Evolutionary conservation across 2,888 invertebrate genomes (phyloP).

Genomic region (Acronicta aceris): DNA sequence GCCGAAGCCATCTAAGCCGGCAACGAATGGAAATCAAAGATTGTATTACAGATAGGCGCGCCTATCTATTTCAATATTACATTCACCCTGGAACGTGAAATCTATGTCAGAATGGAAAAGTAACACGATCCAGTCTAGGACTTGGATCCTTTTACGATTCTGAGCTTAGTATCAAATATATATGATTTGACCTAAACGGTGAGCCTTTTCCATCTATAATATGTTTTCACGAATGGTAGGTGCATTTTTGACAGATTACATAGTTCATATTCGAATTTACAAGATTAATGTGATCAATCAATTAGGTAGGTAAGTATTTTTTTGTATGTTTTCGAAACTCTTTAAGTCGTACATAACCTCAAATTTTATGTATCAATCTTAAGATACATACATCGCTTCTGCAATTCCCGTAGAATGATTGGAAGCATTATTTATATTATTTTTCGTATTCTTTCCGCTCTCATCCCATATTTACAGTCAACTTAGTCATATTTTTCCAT

Average conservation of each 20-base stretch:
- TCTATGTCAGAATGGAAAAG: slow-evolving; percentile 28
- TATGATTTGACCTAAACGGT: neutral
- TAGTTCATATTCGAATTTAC: too few relatives aligned
- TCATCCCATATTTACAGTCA: too few relatives aligned
- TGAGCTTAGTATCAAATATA: slow-evolving; percentile 22
- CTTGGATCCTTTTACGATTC: slow-evolving; percentile 16
- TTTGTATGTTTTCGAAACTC: too few relatives aligned
- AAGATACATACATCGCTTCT: too few relatives aligned
- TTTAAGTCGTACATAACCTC: too few relatives aligned
- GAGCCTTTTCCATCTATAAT: neutral
- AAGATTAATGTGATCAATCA: too few relatives aligned
- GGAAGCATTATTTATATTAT: too few relatives aligned
- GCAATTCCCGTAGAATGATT: too few relatives aligned
- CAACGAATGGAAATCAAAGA: slow-evolving; percentile 38
- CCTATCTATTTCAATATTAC: slow-evolving; percentile 49
- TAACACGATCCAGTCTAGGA: slow-evolving; percentile 12
- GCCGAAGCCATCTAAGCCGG: slow-evolving; percentile 9
- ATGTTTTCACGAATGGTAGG: too few relatives aligned
- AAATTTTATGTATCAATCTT: too few relatives aligned
- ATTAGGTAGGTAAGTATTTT: too few relatives aligned
- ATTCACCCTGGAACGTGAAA: slow-evolving; percentile 26
- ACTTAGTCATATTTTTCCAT: neutral
- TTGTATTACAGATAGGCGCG: slow-evolving; percentile 43
- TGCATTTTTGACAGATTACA: too few relatives aligned
- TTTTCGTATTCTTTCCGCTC: neutral